Evolutionary conservation across 2,888 invertebrate genomes (phyloP), one percentile per base, ranked within the genome.

Genomic region (Spodoptera exigua): DNA sequence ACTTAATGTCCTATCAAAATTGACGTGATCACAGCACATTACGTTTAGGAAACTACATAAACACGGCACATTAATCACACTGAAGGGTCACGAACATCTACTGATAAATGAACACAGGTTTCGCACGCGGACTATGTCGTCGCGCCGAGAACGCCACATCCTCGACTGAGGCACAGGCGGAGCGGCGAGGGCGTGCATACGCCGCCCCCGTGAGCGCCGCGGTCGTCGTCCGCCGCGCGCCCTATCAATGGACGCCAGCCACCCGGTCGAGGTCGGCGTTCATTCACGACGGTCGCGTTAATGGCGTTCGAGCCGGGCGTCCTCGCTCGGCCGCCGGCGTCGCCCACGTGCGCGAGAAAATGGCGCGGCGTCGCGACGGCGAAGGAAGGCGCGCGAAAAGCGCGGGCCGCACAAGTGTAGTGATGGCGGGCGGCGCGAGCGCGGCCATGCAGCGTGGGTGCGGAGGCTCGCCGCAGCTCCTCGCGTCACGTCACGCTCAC

Each of bases 111-210:
- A 93, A 93, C 93, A 93, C 93, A 90, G 86, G 85, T 88, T 92
- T 92, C 70, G 92, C 91, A 89, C 89, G 88, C 89, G 86, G 82
- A 79, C 81, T 79, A 87, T 86, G 91, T 90, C 90, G 91, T 89
- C 91, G 91, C 92, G 87, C 89, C 85, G 88, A 85, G 89, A 88
- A 88, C 92, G 91, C 91, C 89, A 91, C 92, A 91, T 92, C 89
- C 91, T 93, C 95, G 95, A 95, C 94, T 95, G 95, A 95, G 94
- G 94, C 92, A 92, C 91, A 92, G 90, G 92, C 90, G 88, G 80
- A 81, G 80, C 79, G 73, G 79, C 84, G 84, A 91, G 92, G 94
- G 94, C 92, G 90, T 90, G 88, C 87, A 84, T 84, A 83, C 80
- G 89, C 91, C 92, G 92, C 92, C 91, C 91, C 92, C 89, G 89